phyloP scores from a whole-genome alignment of 2,888 invertebrate species.

The Polyommatus icarus region DNA sequence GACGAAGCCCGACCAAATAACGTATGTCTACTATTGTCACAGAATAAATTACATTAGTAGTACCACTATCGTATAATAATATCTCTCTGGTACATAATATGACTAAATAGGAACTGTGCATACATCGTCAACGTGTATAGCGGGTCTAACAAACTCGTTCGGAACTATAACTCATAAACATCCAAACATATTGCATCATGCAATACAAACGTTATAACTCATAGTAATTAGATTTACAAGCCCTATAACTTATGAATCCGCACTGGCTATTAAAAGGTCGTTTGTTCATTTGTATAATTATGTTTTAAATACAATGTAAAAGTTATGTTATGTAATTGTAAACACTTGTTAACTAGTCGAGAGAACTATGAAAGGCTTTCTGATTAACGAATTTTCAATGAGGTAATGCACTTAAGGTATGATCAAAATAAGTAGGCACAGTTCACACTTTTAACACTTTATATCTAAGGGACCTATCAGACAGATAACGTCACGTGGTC shows the following conservation, averaged over 20 bases:
- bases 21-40: too few species aligned
- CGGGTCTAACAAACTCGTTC: not conserved
- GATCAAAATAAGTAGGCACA: too few species aligned
- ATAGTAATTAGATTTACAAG: constrained; percentile 22
- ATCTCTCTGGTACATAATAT: not conserved
- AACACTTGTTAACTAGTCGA: not conserved
- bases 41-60: too few species aligned
- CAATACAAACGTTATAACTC: constrained; percentile 21
- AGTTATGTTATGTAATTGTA: constrained; percentile 16
- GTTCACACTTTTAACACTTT: too few species aligned
- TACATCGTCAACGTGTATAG: not conserved
- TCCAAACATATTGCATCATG: constrained; percentile 13
- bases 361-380: not conserved
- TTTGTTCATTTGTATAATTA: constrained; percentile 13
- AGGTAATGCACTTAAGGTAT: not conserved
- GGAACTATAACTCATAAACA: constrained; percentile 20
- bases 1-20: too few species aligned
- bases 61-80: too few species aligned
- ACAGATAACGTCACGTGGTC: too few species aligned
- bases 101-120: not conserved
- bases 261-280: constrained; percentile 16
- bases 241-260: constrained; percentile 18
- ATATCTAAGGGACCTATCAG: too few species aligned
- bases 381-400: not conserved
- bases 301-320: constrained; percentile 9